These are phyloP conservation scores for Mormyrus iriodes DNA, from an alignment of 2,113 vertebrate genomes.

Conservation along the genomic window DNA sequence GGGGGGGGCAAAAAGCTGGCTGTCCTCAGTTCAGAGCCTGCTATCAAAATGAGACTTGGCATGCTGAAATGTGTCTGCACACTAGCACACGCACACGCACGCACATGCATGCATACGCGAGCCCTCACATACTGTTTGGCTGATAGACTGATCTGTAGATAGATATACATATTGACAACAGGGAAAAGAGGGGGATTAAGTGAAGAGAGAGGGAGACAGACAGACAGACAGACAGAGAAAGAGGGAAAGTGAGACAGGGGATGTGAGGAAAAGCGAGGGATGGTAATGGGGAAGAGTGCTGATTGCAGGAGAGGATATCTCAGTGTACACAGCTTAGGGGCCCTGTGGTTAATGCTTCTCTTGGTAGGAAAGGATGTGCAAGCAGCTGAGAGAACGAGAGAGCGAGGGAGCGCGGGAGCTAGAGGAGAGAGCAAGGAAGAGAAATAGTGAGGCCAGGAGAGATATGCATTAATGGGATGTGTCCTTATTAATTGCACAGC, in stretches of 20 bases:
- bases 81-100: background rate
- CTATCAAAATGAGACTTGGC: constrained; percentile 5
- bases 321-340: constrained; percentile 25
- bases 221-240: background rate
- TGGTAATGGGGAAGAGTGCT: background rate
- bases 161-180: constrained; percentile 7
- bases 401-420: background rate
- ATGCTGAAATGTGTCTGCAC: background rate
- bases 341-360: constrained; percentile 18
- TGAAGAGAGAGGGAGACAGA: background rate
- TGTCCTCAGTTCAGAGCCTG: constrained; percentile 19
- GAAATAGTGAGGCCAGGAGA: background rate
- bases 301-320: constrained; percentile 16
- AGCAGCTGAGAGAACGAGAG: background rate
- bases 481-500: constrained; percentile 46
- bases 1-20: background rate
- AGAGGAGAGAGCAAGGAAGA: background rate
- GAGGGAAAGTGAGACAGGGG: background rate
- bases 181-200: constrained; percentile 1
- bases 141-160: background rate
- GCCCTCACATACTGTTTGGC: background rate
- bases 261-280: background rate
- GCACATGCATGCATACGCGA: background rate
- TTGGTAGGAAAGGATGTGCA: constrained; percentile 1
- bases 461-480: constrained; percentile 32